These are phyloP conservation scores for Glyptemys insculpta DNA, from an alignment of 2,797 vertebrate genomes.

Conservation along the genomic window DNA sequence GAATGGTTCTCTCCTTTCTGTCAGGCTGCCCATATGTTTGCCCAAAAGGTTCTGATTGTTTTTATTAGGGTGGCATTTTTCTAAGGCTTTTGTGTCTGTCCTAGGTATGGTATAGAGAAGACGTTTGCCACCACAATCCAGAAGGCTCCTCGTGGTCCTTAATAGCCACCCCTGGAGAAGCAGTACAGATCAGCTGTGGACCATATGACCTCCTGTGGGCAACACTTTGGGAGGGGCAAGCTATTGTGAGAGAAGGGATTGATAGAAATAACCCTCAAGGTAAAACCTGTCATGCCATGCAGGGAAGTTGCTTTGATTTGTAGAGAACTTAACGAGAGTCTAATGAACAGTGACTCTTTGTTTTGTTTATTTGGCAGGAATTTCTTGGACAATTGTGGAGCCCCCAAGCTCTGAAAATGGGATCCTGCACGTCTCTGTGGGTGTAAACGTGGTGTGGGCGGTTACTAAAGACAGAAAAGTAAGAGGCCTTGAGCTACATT, in stretches of 20 bases:
- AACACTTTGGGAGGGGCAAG: slow-evolving; percentile 96
- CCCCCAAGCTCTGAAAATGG: slow-evolving; percentile 91
- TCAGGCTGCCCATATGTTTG: neutral
- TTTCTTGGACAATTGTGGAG: slow-evolving; percentile 91
- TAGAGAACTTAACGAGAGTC: neutral
- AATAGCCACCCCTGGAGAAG: slow-evolving; percentile 90
- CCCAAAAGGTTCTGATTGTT: slow-evolving; percentile 12
- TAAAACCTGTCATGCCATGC: slow-evolving; percentile 55
- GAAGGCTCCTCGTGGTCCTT: slow-evolving; percentile 93
- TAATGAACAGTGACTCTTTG: neutral
- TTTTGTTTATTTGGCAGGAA: slow-evolving; percentile 70
- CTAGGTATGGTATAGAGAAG: slow-evolving; percentile 95
- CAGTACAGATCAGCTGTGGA: slow-evolving; percentile 97
- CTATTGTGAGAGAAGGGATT: slow-evolving; percentile 94
- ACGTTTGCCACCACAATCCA: slow-evolving; percentile 90
- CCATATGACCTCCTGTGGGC: slow-evolving; percentile 95
- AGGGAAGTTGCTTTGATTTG: neutral
- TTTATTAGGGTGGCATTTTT: neutral
- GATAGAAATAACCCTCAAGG: slow-evolving; percentile 91
- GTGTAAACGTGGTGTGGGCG: slow-evolving; percentile 94
- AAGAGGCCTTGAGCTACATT: slow-evolving; percentile 60
- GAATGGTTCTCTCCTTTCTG: slow-evolving; percentile 15
- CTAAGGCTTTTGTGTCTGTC: neutral
- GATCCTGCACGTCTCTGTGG: slow-evolving; percentile 91
- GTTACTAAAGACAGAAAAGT: slow-evolving; percentile 96